A percentile compares a stretch with the other conserved stretches of the same genome.
Evolutionary conservation across 2,797 vertebrate species (phyloP).

Genomic region (Zenarchopterus dispar): DNA sequence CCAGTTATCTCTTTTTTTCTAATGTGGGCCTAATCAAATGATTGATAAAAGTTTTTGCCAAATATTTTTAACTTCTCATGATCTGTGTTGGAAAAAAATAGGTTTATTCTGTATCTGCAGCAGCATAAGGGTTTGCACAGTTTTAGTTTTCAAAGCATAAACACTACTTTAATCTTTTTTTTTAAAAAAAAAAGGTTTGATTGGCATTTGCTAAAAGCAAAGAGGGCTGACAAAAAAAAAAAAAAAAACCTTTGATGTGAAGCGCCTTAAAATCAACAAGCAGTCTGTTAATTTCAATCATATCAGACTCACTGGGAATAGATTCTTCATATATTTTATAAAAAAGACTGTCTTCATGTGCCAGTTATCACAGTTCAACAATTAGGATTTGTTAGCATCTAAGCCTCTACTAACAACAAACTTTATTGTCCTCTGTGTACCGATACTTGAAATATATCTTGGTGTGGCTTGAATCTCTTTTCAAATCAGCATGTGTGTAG

Average conservation of each 20-base stretch:
- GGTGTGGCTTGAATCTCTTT: constrained; percentile 14
- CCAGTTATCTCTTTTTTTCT: no score
- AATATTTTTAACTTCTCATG: no score
- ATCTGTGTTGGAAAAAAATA: background rate
- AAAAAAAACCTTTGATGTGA: constrained; percentile 2
- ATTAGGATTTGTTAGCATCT: constrained; percentile 11
- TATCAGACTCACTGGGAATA: constrained; percentile 12
- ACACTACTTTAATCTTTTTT: background rate
- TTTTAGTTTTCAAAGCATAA: background rate
- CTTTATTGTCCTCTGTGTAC: constrained; percentile 14
- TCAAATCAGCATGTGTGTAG: background rate
- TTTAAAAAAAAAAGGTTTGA: constrained; percentile 7
- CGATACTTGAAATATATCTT: constrained; percentile 9
- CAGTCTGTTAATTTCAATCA: constrained; percentile 23
- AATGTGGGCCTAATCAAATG: no score
- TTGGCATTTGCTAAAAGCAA: background rate
- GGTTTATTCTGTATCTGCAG: background rate
- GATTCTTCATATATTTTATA: background rate
- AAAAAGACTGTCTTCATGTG: constrained; percentile 7
- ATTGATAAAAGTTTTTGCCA: no score
- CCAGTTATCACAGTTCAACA: constrained; percentile 14
- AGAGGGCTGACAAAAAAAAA: constrained; percentile 4
- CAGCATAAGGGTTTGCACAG: background rate
- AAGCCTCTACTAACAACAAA: constrained; percentile 21
- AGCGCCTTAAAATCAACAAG: constrained; percentile 2